These are phyloP conservation scores for Sinhomidia bicolor DNA, from an alignment of 2,888 invertebrate species.

Conservation along the genomic window DNA sequence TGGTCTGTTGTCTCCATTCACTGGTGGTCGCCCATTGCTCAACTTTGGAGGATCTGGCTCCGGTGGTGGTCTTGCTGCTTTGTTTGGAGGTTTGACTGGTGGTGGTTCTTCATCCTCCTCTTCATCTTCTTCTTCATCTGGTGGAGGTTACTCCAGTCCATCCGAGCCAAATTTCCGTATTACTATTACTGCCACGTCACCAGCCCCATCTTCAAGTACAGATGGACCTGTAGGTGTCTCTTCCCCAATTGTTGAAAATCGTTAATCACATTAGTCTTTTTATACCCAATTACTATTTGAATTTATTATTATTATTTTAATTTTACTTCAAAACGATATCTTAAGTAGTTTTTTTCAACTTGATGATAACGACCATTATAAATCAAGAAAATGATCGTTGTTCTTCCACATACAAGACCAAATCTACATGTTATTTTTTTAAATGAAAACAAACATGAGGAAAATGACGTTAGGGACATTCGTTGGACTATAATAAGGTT, in stretches of 20 bases:
- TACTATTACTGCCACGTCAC: slow-evolving; percentile 79
- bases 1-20: slow-evolving; percentile 80
- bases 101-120: slow-evolving; percentile 65
- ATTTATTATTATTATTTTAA: slow-evolving; percentile 38
- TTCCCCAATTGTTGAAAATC: slow-evolving; percentile 79
- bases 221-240: slow-evolving; percentile 80
- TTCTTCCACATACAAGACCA: neutral
- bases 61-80: slow-evolving; percentile 65
- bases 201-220: slow-evolving; percentile 74
- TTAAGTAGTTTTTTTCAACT: slow-evolving; percentile 47
- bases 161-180: slow-evolving; percentile 80
- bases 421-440: slow-evolving; percentile 13
- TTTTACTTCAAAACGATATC: slow-evolving; percentile 30
- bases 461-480: neutral
- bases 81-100: slow-evolving; percentile 67
- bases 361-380: slow-evolving; percentile 19
- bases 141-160: slow-evolving; percentile 75
- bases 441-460: neutral
- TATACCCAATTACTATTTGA: slow-evolving; percentile 38
- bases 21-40: slow-evolving; percentile 80
- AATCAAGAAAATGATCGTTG: neutral
- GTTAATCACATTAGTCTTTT: slow-evolving; percentile 63
- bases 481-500: neutral
- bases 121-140: slow-evolving; percentile 67
- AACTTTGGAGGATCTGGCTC: slow-evolving; percentile 77